Evolutionary conservation across 1,140 invertebrate genomes (phyloP), one percentile per base, ranked within the genome.

Genomic region (Cydia pomonella): DNA sequence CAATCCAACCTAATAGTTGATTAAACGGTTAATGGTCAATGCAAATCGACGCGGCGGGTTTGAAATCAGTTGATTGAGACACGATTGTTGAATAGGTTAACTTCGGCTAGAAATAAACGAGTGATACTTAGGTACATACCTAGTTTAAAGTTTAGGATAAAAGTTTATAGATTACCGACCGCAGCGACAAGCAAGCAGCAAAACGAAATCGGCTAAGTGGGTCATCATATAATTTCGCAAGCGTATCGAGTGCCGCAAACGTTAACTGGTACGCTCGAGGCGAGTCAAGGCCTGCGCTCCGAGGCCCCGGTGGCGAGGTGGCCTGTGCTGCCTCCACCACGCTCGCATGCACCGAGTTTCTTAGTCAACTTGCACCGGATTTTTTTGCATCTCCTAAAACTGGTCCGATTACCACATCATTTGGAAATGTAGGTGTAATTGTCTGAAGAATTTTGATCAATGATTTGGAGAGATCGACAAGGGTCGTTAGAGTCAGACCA

Each of bases 171-270:
- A 86, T 80, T 81, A 84, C 62, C 47, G 75, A 87, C 81, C 83
- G 79, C 83, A 82, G 84, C 87, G 82, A 81, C 83, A 88, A 85
- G 83, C 82, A 75, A 85, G 84, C 85, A 86, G 84, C 85, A 87
- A 91, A 91, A 90, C 85, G 90, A 91, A 93, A 90, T 88, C 89
- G 81, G 78, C 86, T 86, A 92, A 92, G 90, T 93, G 86, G 91
- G 91, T 91, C 91, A 93, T 92, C 87, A 89, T 89, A 91, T 87
- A 88, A 92, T 93, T 91, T 93, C 90, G 91, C 90, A 93, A 93
- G 85, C 87, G 86, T 91, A 92, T 91, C 89, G 91, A 93, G 89
- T 90, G 89, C 89, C 86, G 89, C 88, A 90, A 92, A 87, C 87
- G 85, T 90, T 87, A 90, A 90, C 88, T 91, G 86, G 89, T 92